Evolutionary conservation across 2,797 vertebrate genomes (phyloP).

Genomic region (Etheostoma perlongum): DNA sequence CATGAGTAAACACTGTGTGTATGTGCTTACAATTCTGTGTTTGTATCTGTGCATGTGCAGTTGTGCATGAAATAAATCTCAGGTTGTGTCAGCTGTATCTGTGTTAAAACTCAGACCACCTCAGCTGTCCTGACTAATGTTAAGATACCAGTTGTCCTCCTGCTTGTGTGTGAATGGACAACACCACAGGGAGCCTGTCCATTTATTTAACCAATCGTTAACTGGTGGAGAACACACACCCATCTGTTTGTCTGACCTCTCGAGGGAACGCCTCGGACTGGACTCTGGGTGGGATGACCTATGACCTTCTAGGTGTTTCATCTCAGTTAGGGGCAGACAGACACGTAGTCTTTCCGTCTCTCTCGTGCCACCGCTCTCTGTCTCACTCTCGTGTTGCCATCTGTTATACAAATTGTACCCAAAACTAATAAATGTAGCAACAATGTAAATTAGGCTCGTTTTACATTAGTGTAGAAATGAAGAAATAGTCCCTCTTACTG

Average conservation of each 20-base stretch:
- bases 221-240: slow-evolving; percentile 61
- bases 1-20: neutral
- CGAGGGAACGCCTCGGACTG: slow-evolving; percentile 43
- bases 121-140: slow-evolving; percentile 12
- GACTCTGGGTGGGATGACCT: slow-evolving; percentile 80
- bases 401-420: slow-evolving; percentile 2
- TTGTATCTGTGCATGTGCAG: neutral
- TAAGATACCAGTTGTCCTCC: slow-evolving; percentile 13
- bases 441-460: neutral
- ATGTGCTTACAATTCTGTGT: slow-evolving; percentile 2
- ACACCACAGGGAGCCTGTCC: slow-evolving; percentile 62
- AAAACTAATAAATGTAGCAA: neutral
- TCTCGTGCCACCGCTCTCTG: slow-evolving; percentile 20
- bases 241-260: slow-evolving; percentile 70
- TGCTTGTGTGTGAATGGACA: slow-evolving; percentile 16
- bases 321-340: slow-evolving; percentile 59
- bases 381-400: neutral
- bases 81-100: slow-evolving; percentile 6
- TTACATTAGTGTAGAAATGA: slow-evolving; percentile 17
- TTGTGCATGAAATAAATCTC: slow-evolving; percentile 16
- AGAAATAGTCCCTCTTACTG: neutral
- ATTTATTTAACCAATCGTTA: slow-evolving; percentile 75
- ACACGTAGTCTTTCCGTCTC: slow-evolving; percentile 21
- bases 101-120: slow-evolving; percentile 25
- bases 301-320: slow-evolving; percentile 74